Evolutionary conservation across 2,113 vertebrate species (phyloP).

Genomic region (Cephalopterus ornatus): DNA sequence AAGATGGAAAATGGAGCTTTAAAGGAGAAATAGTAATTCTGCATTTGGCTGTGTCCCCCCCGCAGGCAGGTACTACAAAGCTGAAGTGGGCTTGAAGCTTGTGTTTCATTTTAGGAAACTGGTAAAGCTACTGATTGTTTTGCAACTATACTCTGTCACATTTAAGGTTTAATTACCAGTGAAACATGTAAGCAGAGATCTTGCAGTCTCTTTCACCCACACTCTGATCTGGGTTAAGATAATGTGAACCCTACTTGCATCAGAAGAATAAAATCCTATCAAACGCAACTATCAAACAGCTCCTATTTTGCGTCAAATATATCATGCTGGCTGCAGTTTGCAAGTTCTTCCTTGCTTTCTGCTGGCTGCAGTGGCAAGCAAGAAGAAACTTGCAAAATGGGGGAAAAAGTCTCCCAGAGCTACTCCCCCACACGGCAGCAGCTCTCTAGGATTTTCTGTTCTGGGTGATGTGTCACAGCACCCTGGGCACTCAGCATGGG

Average conservation of each 20-base stretch:
- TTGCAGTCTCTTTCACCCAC: background rate
- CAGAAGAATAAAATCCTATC: background rate
- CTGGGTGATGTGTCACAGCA: background rate
- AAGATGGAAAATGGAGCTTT: background rate
- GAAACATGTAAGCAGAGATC: background rate
- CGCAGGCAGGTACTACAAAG: background rate
- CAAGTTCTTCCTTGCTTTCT: background rate
- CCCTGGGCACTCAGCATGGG: accelerated
- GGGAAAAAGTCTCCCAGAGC: background rate
- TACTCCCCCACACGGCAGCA: background rate
- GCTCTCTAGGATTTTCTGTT: background rate
- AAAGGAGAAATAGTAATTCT: background rate
- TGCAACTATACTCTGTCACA: background rate
- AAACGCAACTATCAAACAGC: background rate
- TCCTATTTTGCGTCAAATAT: background rate
- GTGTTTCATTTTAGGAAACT: background rate
- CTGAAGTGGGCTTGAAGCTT: background rate
- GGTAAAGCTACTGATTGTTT: background rate
- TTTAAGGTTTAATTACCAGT: background rate
- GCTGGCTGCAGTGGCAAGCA: background rate
- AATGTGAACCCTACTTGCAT: background rate
- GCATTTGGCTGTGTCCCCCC: slow-evolving; percentile 5
- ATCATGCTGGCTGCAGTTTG: background rate
- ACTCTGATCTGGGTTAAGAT: background rate
- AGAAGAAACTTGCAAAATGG: background rate